phyloP scores from a whole-genome alignment of 2,888 invertebrate genomes.

The Amphipoea oculea region DNA sequence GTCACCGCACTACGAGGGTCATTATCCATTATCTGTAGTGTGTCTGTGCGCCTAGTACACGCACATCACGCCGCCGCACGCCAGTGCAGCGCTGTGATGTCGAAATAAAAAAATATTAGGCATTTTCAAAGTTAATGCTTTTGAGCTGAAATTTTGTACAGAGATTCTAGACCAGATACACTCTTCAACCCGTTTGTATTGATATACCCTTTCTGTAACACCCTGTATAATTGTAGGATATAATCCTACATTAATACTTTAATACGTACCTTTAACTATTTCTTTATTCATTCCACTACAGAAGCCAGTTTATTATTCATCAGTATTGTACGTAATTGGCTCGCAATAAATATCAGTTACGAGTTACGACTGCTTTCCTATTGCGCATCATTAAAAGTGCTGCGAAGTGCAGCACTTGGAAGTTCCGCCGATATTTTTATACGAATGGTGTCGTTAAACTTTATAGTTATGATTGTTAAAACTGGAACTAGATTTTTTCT shows the following conservation, averaged over 20 bases:
- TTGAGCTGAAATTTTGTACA: no score
- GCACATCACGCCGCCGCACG: no score
- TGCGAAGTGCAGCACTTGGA: constrained; percentile 31
- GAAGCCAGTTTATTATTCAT: constrained; percentile 48
- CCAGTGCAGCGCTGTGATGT: no score
- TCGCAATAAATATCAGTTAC: constrained; percentile 52
- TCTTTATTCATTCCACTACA: constrained; percentile 7
- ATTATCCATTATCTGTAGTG: no score
- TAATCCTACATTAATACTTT: constrained; percentile 1
- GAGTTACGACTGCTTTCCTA: constrained; percentile 44
- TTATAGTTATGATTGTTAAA: constrained; percentile 29
- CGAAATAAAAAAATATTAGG: no score
- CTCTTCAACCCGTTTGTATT: no score
- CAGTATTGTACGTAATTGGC: constrained; percentile 45
- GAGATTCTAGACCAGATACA: no score
- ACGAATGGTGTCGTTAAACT: constrained; percentile 41
- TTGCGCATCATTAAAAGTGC: constrained; percentile 50
- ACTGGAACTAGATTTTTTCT: background rate
- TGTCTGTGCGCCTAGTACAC: no score
- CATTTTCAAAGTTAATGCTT: no score
- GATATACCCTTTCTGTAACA: no score
- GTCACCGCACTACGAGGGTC: no score
- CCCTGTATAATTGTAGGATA: background rate
- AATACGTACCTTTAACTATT: background rate
- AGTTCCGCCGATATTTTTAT: constrained; percentile 47